Base-by-base conservation (phyloP, 2,113 vertebrate genomes). In the Coreoperca whiteheadi region DNA sequence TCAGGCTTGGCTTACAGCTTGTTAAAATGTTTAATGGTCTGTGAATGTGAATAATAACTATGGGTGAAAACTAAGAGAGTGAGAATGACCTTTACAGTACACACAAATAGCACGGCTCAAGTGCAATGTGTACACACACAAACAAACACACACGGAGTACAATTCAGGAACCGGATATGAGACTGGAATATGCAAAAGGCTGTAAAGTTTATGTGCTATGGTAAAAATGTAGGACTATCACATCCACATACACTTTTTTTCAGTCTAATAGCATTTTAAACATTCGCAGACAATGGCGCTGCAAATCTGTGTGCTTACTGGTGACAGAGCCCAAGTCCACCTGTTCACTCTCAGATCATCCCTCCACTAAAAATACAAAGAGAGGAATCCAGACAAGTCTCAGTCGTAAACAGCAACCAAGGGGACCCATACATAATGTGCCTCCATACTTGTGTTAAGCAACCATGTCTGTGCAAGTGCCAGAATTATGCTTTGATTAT, bases 21-120 rank as follows among this genome's bases (percentile, higher is more conserved):
- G 87, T 93, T 90, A 89, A 89, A 90, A 90, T 74, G 77, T 82
- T 90, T 93, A 92, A 89, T 90, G 81, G 87, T 69, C 83, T 93
- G 91, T 92, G 85, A 93, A 93, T 87, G 90, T 85, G 79, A 92
- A 91, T 88, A 88, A 86, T 80, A 92, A 83, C 50, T 66, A 60
- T 37, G 57, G 78, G 81, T 56, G 69, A 91, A 89, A 77, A 78
- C 66, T 72, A 82, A 86, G 66, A 83, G 79, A 84, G 82, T 84
- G 77, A 87, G 64, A 87, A 83, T 89, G 83, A 88, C 86, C 87
- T 88, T 87, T 88, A 39, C 37, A 69, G 65, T 61, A 39, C 39
- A 77, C 56, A 80, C 56, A 70, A 77, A 90, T 63, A 74, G 41
- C 48, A 64, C 74, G 65, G 77, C 34, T 57, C 14, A 71, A 69